Conservation (phyloP, 2,113 vertebrate genomes). For the Tragelaphus scriptus region DNA sequence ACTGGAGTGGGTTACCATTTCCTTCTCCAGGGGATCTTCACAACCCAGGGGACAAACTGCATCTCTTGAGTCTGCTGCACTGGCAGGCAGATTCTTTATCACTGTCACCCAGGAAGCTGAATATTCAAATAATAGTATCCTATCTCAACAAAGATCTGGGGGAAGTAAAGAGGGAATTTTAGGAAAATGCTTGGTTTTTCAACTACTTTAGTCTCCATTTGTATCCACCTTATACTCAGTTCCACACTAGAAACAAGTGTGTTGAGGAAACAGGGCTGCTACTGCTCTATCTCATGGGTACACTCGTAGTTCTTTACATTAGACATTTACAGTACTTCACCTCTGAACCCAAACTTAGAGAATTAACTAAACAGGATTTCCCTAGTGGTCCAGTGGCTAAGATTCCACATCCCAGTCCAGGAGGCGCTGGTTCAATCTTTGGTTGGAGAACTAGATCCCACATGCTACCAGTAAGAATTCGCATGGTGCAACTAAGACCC, state of each 20-base stretch:
- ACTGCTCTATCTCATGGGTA: not conserved
- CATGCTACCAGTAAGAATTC: not conserved
- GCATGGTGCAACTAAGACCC: not conserved
- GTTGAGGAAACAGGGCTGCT: not conserved
- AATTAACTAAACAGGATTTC: not conserved
- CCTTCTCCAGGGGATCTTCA: not conserved
- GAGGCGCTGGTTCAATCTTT: not conserved
- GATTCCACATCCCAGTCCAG: not conserved
- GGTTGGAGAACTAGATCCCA: not conserved
- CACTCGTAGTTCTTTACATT: not conserved
- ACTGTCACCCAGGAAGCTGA: not conserved
- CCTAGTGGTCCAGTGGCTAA: not conserved
- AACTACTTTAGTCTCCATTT: not conserved
- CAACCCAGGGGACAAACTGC: not conserved
- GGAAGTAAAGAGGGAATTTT: not conserved
- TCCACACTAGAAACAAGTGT: not conserved
- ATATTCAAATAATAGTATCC: not conserved
- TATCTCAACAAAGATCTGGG: not conserved
- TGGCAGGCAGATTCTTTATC: not conserved
- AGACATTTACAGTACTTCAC: not conserved
- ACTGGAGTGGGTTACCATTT: not conserved
- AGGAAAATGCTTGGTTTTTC: not conserved
- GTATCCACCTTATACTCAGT: not conserved
- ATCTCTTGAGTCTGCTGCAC: not conserved
- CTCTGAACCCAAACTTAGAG: not conserved